Conservation (phyloP, 2,888 invertebrate species). For the Rhingia campestris region DNA sequence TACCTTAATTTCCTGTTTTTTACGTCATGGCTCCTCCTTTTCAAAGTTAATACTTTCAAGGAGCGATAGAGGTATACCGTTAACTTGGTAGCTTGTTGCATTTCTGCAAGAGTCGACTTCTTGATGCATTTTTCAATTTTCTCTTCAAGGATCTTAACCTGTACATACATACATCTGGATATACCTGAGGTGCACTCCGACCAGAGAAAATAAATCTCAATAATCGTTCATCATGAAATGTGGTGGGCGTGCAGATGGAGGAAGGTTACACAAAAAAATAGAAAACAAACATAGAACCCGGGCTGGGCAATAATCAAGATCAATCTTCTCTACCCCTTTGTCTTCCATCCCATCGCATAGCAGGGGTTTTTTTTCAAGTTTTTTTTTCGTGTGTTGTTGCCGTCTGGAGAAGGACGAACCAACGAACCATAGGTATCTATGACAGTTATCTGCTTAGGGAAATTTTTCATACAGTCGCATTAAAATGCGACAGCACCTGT, state of each 20-base stretch:
- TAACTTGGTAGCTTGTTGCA: slow-evolving; percentile 61
- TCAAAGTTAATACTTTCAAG: slow-evolving; percentile 60
- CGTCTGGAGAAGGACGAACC: slow-evolving; percentile 26
- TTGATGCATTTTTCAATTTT: slow-evolving; percentile 65
- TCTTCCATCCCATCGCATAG: slow-evolving; percentile 5
- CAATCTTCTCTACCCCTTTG: slow-evolving; percentile 41
- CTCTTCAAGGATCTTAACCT: slow-evolving; percentile 20
- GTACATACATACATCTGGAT: slow-evolving; percentile 26
- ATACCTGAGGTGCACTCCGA: slow-evolving; percentile 43
- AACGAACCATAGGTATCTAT: slow-evolving; percentile 56
- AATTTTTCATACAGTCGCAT: slow-evolving; percentile 70
- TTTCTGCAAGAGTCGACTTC: slow-evolving; percentile 35
- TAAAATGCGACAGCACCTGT: slow-evolving; percentile 60
- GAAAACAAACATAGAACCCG: slow-evolving; percentile 48
- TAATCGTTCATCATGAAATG: slow-evolving; percentile 80
- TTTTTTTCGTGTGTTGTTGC: slow-evolving; percentile 5
- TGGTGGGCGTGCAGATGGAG: slow-evolving; percentile 42
- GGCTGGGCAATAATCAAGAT: slow-evolving; percentile 54
- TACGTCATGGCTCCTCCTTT: not conserved
- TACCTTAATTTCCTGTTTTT: slow-evolving; percentile 62
- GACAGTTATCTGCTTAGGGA: slow-evolving; percentile 70
- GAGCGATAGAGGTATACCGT: slow-evolving; percentile 6
- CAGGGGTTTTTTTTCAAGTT: not conserved
- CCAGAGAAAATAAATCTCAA: slow-evolving; percentile 80
- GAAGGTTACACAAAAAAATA: not conserved